phyloP scores from a whole-genome alignment of 1,140 invertebrate species.

The Paraescarpia echinospica region DNA sequence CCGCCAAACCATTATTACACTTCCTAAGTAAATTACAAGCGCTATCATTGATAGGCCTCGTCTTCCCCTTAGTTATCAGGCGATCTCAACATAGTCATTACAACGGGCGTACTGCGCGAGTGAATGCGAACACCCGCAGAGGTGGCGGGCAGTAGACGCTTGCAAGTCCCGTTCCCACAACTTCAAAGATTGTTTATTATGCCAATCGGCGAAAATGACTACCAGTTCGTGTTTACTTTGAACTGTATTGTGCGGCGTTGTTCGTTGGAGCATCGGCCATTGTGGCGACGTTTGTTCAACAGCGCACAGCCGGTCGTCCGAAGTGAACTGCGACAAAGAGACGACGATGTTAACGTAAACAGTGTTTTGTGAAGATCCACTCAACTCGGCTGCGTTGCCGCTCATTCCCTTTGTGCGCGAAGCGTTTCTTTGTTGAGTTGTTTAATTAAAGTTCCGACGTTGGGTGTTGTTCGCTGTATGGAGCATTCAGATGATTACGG shows the following conservation, averaged over 20 bases:
- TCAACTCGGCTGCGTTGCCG: neutral
- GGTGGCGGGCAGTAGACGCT: neutral
- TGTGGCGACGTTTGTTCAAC: neutral
- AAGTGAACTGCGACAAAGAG: neutral
- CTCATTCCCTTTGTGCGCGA: neutral
- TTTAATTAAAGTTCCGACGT: neutral
- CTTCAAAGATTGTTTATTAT: conserved; percentile 6
- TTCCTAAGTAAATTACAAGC: conserved; percentile 6
- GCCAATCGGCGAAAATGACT: neutral
- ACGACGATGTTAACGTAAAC: neutral
- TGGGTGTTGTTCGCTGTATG: neutral
- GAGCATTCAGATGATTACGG: neutral
- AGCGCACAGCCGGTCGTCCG: neutral
- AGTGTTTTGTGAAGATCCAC: neutral
- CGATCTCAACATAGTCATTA: neutral
- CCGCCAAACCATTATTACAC: neutral
- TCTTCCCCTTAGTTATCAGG: neutral
- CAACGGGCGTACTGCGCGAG: neutral
- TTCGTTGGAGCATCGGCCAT: neutral
- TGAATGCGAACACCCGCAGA: neutral
- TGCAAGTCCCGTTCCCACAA: neutral
- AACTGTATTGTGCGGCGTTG: neutral
- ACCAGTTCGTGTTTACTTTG: neutral
- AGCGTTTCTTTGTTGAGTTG: neutral
- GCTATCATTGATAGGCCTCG: neutral